Evolutionary conservation across 2,113 vertebrate genomes (phyloP), one percentile per base, ranked within the genome.

Genomic region (Piliocolobus tephrosceles): DNA sequence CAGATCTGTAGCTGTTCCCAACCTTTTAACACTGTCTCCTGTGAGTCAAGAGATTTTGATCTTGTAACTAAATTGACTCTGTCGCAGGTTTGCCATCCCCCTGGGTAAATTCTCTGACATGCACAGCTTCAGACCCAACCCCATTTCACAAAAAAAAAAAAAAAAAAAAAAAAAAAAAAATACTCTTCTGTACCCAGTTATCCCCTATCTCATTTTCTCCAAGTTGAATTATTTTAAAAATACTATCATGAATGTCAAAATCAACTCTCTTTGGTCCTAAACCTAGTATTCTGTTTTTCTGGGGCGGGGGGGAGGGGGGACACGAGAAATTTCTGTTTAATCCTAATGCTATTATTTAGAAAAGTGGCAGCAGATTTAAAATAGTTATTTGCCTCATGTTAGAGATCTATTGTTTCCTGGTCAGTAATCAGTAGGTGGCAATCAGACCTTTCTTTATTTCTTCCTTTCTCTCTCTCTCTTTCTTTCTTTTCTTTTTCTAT

Each of bases 21-120:
- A 98, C 98, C 98, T 99, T 97, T 98, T 97, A 97, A 98, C 95
- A 97, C 76, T 97, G 98, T 97, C 96, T 98, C 35, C 85, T 97
- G 89, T 96, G 94, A 98, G 97, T 98, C 98, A 98, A 98, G 97
- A 98, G 96, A 98, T 98, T 98, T 97, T 98, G 98, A 97, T 98
- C 97, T 98, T 98, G 94, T 98, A 98, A 98, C 98, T 98, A 98
- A 98, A 98, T 98, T 98, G 98, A 98, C 98, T 98, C 91, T 97
- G 94, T 95, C 79, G 66, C 43, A 98, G 97, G 94, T 92, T 97
- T 98, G 94, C 95, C 94, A 78, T 97, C 91, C 98, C 97, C 97
- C 96, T 96, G 98, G 96, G 97, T 98, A 98, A 98, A 91, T 87
- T 95, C 81, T 95, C 91, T 97, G 95, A 97, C 2, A 0, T 40